phyloP scores from a whole-genome alignment of 2,797 vertebrate genomes.

The Phylloscopus collybita region DNA sequence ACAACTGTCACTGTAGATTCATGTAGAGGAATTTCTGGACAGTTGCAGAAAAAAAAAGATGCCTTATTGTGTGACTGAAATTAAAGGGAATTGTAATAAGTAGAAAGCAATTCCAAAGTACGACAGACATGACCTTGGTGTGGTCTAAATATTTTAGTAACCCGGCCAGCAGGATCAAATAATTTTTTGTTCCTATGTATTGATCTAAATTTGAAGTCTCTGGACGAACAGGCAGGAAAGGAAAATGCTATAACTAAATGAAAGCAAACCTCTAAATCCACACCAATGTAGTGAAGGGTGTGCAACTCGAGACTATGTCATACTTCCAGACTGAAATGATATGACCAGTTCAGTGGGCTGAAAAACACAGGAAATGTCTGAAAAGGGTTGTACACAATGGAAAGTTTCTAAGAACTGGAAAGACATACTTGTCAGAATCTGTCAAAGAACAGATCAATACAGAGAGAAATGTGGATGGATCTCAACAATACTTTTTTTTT shows the following conservation, averaged over 20 bases:
- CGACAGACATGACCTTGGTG: fast-evolving
- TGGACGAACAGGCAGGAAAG: background rate
- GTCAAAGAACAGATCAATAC: background rate
- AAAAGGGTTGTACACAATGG: background rate
- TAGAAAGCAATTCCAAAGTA: background rate
- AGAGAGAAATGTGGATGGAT: background rate
- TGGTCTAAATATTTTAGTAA: background rate
- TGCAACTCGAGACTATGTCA: fast-evolving
- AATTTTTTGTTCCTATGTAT: background rate
- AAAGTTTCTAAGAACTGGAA: background rate
- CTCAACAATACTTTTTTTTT: background rate
- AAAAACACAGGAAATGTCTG: background rate
- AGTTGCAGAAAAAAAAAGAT: background rate
- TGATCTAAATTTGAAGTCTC: background rate
- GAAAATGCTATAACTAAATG: background rate
- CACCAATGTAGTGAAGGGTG: background rate
- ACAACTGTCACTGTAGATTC: background rate
- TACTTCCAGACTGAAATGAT: background rate
- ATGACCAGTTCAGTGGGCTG: background rate
- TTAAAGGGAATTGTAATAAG: background rate
- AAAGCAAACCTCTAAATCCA: background rate
- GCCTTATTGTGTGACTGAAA: background rate
- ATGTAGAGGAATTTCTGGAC: background rate
- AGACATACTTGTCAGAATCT: background rate
- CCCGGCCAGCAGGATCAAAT: background rate